Evolutionary conservation across 92 coral and sea anemone genomes (phyloP).

Genomic region (Pocillopora meandrina): DNA sequence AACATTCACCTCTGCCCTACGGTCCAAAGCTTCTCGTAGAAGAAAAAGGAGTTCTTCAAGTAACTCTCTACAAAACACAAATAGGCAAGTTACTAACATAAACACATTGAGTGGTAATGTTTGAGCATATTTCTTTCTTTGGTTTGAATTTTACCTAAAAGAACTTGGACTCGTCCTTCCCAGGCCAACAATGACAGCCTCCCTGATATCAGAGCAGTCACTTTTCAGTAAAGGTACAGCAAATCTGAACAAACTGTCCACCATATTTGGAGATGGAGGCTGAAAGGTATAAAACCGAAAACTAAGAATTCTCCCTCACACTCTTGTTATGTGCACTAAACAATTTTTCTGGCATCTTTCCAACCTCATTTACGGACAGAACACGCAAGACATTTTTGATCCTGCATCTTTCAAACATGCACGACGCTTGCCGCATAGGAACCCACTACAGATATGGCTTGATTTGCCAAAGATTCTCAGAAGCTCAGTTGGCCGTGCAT

Average conservation of each 20-base stretch:
- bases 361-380: too few relatives aligned
- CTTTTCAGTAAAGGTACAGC: constrained; percentile 88
- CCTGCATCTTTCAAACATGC: too few relatives aligned
- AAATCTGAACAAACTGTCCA: constrained; percentile 96
- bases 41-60: constrained; percentile 84
- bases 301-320: background rate
- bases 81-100: background rate
- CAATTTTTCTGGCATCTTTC: too few relatives aligned
- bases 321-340: background rate
- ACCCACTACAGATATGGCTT: too few relatives aligned
- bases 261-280: constrained; percentile 98
- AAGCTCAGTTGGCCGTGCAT: too few relatives aligned
- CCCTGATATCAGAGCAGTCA: constrained; percentile 83
- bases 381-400: too few relatives aligned
- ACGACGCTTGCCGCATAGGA: too few relatives aligned
- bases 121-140: too few relatives aligned
- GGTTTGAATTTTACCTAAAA: constrained; percentile 66
- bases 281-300: constrained; percentile 1
- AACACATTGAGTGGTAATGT: background rate
- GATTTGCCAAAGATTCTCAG: too few relatives aligned
- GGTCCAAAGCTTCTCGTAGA: constrained; percentile 84
- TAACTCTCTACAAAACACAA: constrained; percentile 74
- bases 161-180: constrained; percentile 96
- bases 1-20: constrained; percentile 86
- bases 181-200: constrained; percentile 89